Evolutionary conservation across 2,888 invertebrate genomes (phyloP).

Genomic region (Caenorhabditis doughertyi): DNA sequence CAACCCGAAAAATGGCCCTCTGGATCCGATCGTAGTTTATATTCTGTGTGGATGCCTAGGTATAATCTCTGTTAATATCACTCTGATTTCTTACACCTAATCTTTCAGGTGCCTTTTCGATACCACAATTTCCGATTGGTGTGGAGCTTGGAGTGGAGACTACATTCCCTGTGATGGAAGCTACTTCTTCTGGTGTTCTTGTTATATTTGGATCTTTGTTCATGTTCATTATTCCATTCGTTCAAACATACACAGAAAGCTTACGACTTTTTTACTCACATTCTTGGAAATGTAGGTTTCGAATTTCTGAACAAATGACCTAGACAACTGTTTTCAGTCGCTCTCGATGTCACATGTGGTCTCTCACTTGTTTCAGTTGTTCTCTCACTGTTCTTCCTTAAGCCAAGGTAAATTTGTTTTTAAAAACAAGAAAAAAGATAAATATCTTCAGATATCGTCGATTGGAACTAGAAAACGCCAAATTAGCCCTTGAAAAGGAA

Average conservation of each 20-base stretch:
- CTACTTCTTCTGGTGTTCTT: conserved; percentile 79
- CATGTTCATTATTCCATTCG: conserved; percentile 66
- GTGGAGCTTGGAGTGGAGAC: conserved; percentile 80
- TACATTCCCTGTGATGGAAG: conserved; percentile 81
- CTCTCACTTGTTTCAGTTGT: conserved; percentile 53
- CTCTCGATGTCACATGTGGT: conserved; percentile 68
- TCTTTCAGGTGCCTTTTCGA: conserved; percentile 60
- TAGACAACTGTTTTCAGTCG: conserved; percentile 60
- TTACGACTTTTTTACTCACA: conserved; percentile 37
- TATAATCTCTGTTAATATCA: no score
- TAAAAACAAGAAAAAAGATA: not conserved
- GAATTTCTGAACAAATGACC: not conserved
- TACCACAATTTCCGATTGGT: conserved; percentile 72
- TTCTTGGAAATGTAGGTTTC: conserved; percentile 61
- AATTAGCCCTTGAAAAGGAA: not conserved
- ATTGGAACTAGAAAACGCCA: conserved; percentile 53
- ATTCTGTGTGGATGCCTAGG: conserved; percentile 60
- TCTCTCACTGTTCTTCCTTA: conserved; percentile 60
- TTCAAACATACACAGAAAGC: conserved; percentile 38
- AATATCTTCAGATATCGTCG: conserved; percentile 51
- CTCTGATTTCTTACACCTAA: not conserved
- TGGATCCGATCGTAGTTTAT: conserved; percentile 43
- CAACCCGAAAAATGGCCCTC: not conserved
- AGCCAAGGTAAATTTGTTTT: conserved; percentile 56
- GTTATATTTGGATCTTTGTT: conserved; percentile 75